These are phyloP conservation scores for Cirrhinus molitorella DNA, from an alignment of 2,797 vertebrate genomes.

Conservation along the genomic window DNA sequence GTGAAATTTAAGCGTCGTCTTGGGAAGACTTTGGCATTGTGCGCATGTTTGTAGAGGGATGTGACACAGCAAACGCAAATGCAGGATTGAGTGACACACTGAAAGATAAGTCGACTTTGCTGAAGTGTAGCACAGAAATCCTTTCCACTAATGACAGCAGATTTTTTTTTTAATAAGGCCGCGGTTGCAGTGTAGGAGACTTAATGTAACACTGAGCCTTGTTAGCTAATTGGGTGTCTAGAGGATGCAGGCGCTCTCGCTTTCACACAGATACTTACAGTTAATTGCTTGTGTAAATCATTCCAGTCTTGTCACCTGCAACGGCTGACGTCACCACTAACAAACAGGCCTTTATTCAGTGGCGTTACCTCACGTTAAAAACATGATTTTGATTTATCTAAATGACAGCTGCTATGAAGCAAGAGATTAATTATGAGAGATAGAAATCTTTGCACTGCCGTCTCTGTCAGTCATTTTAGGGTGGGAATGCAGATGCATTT, in stretches of 20 bases:
- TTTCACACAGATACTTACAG: constrained; percentile 17
- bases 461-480: background rate
- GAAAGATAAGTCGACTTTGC: background rate
- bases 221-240: constrained; percentile 29
- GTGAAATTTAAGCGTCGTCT: background rate
- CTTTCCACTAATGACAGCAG: background rate
- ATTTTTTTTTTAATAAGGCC: background rate
- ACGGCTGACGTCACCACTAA: constrained; percentile 42
- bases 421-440: constrained; percentile 22
- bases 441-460: constrained; percentile 6
- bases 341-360: constrained; percentile 52
- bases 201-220: constrained; percentile 18
- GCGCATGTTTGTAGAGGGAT: background rate
- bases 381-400: constrained; percentile 36
- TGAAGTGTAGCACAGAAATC: background rate
- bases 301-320: constrained; percentile 42
- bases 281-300: constrained; percentile 53
- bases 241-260: background rate
- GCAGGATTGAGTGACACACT: background rate
- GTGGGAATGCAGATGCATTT: constrained; percentile 12
- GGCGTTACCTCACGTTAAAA: constrained; percentile 9
- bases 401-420: constrained; percentile 10
- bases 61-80: background rate
- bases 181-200: background rate
- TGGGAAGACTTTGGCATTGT: background rate